A percentile compares a stretch with the other conserved stretches of the same genome.
phyloP scores from a whole-genome alignment of 2,797 vertebrate species.

The Spea hammondii region DNA sequence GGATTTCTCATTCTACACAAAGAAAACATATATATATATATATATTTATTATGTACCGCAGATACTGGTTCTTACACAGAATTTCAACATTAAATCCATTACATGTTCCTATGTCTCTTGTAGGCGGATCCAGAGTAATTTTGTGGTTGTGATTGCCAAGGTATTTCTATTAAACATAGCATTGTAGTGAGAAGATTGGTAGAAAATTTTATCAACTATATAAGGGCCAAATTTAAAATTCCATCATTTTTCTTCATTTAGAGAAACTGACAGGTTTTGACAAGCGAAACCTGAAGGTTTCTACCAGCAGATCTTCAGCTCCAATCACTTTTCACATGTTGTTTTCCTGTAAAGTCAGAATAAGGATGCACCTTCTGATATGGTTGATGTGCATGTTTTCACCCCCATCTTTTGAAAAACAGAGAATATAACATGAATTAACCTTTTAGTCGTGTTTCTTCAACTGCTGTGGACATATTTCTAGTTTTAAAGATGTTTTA shows the following conservation, averaged over 20 bases:
- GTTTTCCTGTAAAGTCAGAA: not conserved
- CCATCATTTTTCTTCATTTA: constrained; percentile 8
- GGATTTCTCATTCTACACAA: no score
- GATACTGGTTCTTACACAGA: not conserved
- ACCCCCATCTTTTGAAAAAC: not conserved
- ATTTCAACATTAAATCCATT: not conserved
- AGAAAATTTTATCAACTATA: not conserved
- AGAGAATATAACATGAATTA: no score
- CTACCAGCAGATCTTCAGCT: not conserved
- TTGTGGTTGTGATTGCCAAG: not conserved
- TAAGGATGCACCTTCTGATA: not conserved
- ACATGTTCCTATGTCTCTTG: not conserved
- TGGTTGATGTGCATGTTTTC: not conserved
- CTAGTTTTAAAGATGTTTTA: no score
- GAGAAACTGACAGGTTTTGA: constrained; percentile 19
- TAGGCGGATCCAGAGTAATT: constrained; percentile 5
- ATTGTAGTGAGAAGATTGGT: constrained; percentile 1
- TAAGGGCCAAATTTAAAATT: constrained; percentile 9
- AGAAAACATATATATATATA: no score
- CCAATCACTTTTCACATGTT: constrained; percentile 9
- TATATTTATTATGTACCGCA: no score
- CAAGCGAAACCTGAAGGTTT: constrained; percentile 4
- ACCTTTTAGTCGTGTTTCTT: no score
- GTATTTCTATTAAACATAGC: constrained; percentile 9
- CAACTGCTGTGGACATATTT: no score